These are phyloP conservation scores for Punctoribates punctum DNA, from an alignment of 2,888 invertebrate species.

Conservation along the genomic window DNA sequence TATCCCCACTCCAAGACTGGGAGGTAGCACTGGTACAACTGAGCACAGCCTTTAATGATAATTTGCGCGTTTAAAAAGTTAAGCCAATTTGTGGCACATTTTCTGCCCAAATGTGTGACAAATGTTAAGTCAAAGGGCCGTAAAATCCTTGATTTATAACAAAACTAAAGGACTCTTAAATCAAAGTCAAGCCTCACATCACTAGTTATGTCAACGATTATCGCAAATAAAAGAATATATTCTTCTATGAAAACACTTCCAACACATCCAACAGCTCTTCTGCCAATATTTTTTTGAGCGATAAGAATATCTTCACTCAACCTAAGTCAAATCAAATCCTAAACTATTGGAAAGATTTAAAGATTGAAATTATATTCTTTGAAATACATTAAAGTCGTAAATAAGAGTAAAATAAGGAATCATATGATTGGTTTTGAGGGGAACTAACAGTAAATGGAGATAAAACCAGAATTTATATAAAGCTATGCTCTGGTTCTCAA, in stretches of 20 bases:
- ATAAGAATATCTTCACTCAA: too few species aligned
- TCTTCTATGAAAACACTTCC: too few species aligned
- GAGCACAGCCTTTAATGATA: not conserved
- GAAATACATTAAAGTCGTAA: not conserved
- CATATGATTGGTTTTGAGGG: not conserved
- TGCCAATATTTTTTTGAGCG: too few species aligned
- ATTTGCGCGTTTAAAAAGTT: slow-evolving; percentile 12
- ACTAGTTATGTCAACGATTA: not conserved
- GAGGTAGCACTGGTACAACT: too few species aligned
- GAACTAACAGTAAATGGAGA: not conserved
- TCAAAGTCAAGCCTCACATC: not conserved
- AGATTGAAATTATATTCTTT: too few species aligned
- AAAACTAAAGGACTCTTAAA: slow-evolving; percentile 1
- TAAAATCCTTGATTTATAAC: slow-evolving; percentile 21
- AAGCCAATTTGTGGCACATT: slow-evolving; percentile 8
- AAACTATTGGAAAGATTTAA: too few species aligned
- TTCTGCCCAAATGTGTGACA: not conserved
- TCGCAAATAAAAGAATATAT: not conserved
- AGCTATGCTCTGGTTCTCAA: not conserved
- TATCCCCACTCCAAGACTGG: not conserved
- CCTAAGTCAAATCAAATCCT: too few species aligned
- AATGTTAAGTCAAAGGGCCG: slow-evolving; percentile 14
- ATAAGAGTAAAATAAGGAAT: slow-evolving; percentile 7
- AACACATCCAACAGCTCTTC: too few species aligned
- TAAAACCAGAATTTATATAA: not conserved